Base-by-base conservation (phyloP, 2,113 vertebrate species). In the Pelecanus crispus region DNA sequence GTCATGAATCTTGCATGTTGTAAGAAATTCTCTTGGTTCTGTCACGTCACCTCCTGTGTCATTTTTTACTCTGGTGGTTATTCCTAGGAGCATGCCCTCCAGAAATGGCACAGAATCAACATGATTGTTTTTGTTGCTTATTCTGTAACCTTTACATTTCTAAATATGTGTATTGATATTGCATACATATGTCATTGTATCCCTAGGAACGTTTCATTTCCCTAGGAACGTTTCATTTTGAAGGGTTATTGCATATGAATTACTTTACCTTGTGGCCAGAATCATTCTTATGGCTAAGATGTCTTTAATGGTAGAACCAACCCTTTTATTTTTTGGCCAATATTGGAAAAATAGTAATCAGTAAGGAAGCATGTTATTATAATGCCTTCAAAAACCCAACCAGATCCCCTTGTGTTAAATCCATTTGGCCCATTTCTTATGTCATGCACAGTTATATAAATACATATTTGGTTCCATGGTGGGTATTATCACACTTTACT, bases 241-340 rank as follows among this genome's bases (percentile, higher is more conserved):
- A 62, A 86, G 17, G 7, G 5, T 47, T 81, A 40, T 70, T 81
- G 11, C 7, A 45, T 26, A 17, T 61, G 11, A 78, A 70, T 86
- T 55, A 19, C n/a, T 82, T 89, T 40, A 40, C 36, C 25, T 65
- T 59, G 11, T 58, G 31, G 31, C 8, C n/a, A 50, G 5, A 82
- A 58, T 55, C 34, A 62, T 11, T 55, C 28, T 80, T 52, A 40
- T 17, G 24, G 9, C 20, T 65, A 29, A 49, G 28, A 71, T 36
- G 7, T 58, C 49, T 58, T 63, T 20, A 86, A 14, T 50, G 10
- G 17, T 38, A 85, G 19, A 84, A 72, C 4, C 4, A 50, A 13
- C 1, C 3, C 3, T 7, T 36, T 21, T 49, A 42, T 67, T 7
- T 24, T 25, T 34, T 7, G 1, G 6, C 12, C 31, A 29, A 7